Evolutionary conservation across 2,888 invertebrate species (phyloP), one percentile per base, ranked within the genome.

Genomic region (Bombylius discolor): DNA sequence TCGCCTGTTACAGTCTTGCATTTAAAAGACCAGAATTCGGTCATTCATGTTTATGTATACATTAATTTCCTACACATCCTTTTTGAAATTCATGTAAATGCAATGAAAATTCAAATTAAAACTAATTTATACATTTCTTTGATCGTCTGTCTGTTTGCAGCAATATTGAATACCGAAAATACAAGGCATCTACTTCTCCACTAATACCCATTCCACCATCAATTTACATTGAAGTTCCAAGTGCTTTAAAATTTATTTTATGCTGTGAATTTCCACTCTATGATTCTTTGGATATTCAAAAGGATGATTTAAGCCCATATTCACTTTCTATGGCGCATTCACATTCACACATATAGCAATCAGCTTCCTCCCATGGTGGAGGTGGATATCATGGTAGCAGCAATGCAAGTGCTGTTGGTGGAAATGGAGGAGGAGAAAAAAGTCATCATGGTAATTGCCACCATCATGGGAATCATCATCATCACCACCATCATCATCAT

Each of bases 211-310:
- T 94, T 58, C 93, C 93, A 9, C 89, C 91, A 0, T 80, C 85
- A 3, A 83, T 92, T 49, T 94, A 93, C 73, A 84, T 84, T n/a
- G 88, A 89, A 69, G 87, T 93, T 47, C 93, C 93, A 1, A 79
- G 79, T 66, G 86, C 85, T 61, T 72, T 94, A 51, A 93, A 93
- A 72, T 88, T 83, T 67, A 78, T 89, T 31, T 70, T 91, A 50
- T 93, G 93, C 72, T 93, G 91, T 68, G 94, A 94, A 71, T 91
- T 84, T 66, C 92, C 93, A 0, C 78, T 93, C 57, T 94, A 94
- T 70, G 85, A 93, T 69, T 80, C 79, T 5, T 74, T 83, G 64
- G 83, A 85, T 33, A 84, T 72, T 33, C 68, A 72, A 34, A 71
- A 72, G 62, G 58, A 62, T 12, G 72, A 74, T 58, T 63, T 68